These are phyloP conservation scores for Brenthis ino DNA, from an alignment of 2,888 invertebrate genomes.

Conservation along the genomic window DNA sequence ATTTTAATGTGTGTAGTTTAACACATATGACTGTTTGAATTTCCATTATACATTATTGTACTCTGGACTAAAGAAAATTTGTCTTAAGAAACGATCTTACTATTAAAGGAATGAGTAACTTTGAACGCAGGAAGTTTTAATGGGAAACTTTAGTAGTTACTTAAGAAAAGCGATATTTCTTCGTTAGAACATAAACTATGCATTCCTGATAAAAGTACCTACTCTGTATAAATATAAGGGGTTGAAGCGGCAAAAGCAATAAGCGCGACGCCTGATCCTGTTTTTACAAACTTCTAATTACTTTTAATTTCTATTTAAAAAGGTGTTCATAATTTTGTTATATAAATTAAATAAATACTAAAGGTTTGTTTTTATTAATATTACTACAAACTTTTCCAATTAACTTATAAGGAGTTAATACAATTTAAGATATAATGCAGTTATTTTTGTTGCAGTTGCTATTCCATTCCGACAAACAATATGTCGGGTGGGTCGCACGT, in stretches of 20 bases:
- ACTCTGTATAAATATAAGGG: conserved; percentile 12
- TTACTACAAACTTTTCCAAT: too few relatives aligned
- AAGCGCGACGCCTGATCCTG: conserved; percentile 8
- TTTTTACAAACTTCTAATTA: conserved; percentile 3
- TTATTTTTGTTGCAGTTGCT: conserved; percentile 68
- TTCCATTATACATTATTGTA: background rate
- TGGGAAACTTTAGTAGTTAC: conserved; percentile 33
- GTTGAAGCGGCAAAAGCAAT: conserved; percentile 20
- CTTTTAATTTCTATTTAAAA: conserved; percentile 1
- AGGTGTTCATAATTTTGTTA: background rate
- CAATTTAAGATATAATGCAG: too few relatives aligned
- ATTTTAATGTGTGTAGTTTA: too few relatives aligned
- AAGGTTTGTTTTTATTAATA: background rate
- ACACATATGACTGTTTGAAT: too few relatives aligned
- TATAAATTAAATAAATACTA: background rate
- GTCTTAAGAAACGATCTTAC: conserved; percentile 4
- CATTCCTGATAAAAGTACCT: conserved; percentile 19
- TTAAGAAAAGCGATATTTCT: conserved; percentile 27
- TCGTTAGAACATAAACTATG: conserved; percentile 23
- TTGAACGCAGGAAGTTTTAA: conserved; percentile 36
- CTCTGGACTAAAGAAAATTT: background rate
- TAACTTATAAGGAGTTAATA: too few relatives aligned
- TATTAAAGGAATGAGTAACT: conserved; percentile 22
- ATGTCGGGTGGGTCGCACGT: conserved; percentile 84
- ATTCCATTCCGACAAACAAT: conserved; percentile 84